A percentile compares a stretch with the other conserved stretches of the same genome.
Evolutionary conservation across 2,113 vertebrate genomes (phyloP).

Genomic region (Neomonachus schauinslandi): DNA sequence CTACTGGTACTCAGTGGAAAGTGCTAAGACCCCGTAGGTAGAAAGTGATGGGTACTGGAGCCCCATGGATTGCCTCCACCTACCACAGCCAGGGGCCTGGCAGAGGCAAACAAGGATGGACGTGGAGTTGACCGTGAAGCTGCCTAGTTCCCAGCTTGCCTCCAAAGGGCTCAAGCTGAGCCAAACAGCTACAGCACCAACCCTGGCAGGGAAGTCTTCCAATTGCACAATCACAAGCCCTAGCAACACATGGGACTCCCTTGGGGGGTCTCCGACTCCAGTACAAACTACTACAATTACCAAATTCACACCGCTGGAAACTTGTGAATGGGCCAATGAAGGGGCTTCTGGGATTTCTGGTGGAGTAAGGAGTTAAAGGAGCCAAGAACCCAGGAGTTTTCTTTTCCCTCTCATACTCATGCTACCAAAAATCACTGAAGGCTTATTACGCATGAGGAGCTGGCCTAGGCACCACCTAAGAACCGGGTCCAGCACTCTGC

Average conservation of each 20-base stretch:
- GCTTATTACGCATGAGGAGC: neutral
- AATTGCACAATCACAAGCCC: neutral
- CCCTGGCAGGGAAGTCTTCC: neutral
- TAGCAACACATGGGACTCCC: constrained; percentile 23
- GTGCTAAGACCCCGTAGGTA: neutral
- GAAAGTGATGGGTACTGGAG: neutral
- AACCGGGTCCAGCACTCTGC: neutral
- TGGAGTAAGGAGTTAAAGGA: constrained; percentile 38
- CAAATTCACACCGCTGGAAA: constrained; percentile 41
- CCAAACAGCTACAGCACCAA: neutral
- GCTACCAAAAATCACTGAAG: neutral
- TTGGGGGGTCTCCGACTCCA: constrained; percentile 43
- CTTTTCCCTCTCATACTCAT: neutral
- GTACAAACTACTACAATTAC: constrained; percentile 51
- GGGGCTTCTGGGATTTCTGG: constrained; percentile 44
- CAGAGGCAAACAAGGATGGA: neutral
- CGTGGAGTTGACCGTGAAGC: neutral
- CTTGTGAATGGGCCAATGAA: constrained; percentile 58
- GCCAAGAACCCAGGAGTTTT: neutral
- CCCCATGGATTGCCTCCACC: neutral
- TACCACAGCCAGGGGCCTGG: neutral
- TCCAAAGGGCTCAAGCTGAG: neutral
- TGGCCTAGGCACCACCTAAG: neutral
- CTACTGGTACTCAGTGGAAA: neutral
- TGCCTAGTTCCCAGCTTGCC: neutral